Percentiles rank a stretch among this genome's conserved stretches.
phyloP scores from a whole-genome alignment of 2,888 invertebrate species.

The Escarpia spicata region DNA sequence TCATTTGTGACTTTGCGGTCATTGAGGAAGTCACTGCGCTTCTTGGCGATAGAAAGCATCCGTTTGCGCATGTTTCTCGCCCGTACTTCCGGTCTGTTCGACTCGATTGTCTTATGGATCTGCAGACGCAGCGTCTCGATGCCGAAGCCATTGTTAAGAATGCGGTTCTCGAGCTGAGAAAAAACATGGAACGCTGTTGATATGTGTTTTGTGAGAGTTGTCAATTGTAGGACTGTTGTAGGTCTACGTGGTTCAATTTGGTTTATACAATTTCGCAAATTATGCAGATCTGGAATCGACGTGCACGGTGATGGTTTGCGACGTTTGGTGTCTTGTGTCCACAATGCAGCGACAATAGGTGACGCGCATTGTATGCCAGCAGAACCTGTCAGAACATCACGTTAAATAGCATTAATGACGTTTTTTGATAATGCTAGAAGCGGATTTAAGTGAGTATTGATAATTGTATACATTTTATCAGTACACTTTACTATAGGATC shows the following conservation, averaged over 20 bases:
- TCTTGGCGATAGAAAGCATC: slow-evolving; percentile 1
- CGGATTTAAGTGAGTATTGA: no score
- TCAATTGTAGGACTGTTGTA: neutral
- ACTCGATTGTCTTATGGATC: neutral
- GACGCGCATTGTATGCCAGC: neutral
- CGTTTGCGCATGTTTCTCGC: slow-evolving; percentile 19
- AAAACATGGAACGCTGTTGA: neutral
- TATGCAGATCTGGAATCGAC: neutral
- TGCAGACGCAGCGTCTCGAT: neutral
- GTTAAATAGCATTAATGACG: neutral
- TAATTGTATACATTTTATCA: no score
- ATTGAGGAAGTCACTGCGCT: slow-evolving; percentile 18
- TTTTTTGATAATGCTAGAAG: neutral
- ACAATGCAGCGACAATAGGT: neutral
- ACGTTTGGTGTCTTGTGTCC: neutral
- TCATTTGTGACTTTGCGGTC: slow-evolving; percentile 17
- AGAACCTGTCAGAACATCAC: neutral
- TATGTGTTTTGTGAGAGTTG: neutral
- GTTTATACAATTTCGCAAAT: neutral
- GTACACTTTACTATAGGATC: no score
- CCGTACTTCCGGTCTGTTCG: slow-evolving; percentile 13
- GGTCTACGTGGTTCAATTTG: neutral
- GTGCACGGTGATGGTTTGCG: neutral
- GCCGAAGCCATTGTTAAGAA: neutral
- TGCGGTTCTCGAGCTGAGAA: neutral